phyloP scores from a whole-genome alignment of 2,113 vertebrate genomes.

The Pungitius pungitius region DNA sequence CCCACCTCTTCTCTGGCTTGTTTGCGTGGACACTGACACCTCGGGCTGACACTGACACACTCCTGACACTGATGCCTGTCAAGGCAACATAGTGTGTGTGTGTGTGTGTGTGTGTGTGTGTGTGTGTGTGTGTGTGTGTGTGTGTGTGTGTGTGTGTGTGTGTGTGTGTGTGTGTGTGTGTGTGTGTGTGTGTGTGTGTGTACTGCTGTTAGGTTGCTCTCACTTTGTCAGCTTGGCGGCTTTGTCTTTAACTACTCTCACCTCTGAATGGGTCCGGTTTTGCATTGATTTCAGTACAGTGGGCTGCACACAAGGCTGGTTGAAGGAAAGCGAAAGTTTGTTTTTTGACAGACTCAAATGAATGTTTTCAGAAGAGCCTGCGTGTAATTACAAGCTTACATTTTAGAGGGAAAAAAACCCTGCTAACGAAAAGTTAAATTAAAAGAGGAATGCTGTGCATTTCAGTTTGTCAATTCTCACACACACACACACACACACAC shows the following conservation, averaged over 20 bases:
- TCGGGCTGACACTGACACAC: constrained; percentile 75
- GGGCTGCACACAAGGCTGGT: constrained; percentile 26
- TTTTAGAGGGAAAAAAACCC: constrained; percentile 7
- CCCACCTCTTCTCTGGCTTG: constrained; percentile 68
- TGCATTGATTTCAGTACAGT: constrained; percentile 45
- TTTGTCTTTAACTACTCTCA: constrained; percentile 62
- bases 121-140: constrained; percentile 44
- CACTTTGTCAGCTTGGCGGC: constrained; percentile 57
- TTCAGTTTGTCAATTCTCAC: not conserved
- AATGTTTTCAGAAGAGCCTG: constrained; percentile 2
- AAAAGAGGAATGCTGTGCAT: constrained; percentile 25
- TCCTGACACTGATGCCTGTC: constrained; percentile 79
- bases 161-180: constrained; percentile 31
- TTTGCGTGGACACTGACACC: constrained; percentile 82
- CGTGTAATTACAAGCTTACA: constrained; percentile 27
- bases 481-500: constrained; percentile 26
- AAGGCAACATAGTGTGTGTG: constrained; percentile 61
- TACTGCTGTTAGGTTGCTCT: constrained; percentile 66
- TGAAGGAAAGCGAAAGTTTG: constrained; percentile 32
- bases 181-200: constrained; percentile 45
- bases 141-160: constrained; percentile 44
- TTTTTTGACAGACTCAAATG: constrained; percentile 10
- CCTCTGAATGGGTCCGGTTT: constrained; percentile 58
- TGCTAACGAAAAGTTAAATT: constrained; percentile 24
- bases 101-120: constrained; percentile 37